Evolutionary conservation across 1,140 invertebrate genomes (phyloP).

Genomic region (Lepidurus packardi): DNA sequence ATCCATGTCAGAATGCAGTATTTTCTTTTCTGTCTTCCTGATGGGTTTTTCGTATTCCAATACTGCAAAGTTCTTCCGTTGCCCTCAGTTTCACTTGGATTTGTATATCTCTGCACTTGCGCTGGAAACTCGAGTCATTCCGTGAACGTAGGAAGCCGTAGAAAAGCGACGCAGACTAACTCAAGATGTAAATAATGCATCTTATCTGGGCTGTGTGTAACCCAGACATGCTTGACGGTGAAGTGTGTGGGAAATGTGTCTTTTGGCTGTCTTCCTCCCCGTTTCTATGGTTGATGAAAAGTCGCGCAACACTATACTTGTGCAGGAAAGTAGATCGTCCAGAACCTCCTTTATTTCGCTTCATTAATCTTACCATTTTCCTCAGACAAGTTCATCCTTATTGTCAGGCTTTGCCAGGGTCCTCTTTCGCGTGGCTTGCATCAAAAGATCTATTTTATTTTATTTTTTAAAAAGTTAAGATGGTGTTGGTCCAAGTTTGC

Average conservation of each 20-base stretch:
- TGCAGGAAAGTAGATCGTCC: background rate
- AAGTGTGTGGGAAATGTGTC: background rate
- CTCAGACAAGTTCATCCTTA: background rate
- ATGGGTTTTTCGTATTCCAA: background rate
- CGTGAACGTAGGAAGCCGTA: no score
- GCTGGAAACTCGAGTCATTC: no score
- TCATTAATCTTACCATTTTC: conserved; percentile 1
- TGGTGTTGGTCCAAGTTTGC: background rate
- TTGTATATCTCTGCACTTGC: no score
- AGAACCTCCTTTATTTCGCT: background rate
- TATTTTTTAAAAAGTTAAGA: background rate
- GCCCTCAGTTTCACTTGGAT: no score
- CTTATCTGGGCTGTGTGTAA: no score
- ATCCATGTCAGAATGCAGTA: background rate
- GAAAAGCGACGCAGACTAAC: no score
- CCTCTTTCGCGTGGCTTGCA: background rate
- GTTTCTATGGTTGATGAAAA: background rate
- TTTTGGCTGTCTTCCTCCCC: background rate
- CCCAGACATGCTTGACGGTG: no score
- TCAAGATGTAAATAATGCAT: no score
- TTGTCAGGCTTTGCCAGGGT: background rate
- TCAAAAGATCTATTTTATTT: background rate
- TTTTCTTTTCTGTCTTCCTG: background rate
- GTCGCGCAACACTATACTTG: background rate
- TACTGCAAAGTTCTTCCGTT: no score